Conservation (phyloP, 2,113 vertebrate genomes). For the Ovis canadensis region DNA sequence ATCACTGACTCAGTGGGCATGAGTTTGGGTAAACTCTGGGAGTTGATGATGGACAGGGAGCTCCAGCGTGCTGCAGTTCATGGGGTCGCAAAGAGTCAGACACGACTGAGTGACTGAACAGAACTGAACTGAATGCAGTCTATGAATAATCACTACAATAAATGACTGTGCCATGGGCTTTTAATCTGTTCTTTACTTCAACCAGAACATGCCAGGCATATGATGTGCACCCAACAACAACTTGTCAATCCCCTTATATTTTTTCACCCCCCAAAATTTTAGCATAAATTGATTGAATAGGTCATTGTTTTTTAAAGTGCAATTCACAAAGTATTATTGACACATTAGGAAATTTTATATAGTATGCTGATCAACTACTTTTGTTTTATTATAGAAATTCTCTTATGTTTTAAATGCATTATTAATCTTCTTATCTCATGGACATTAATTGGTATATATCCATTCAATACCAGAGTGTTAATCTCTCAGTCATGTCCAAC, state of each 20-base stretch:
- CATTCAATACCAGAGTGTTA: not conserved
- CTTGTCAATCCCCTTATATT: not conserved
- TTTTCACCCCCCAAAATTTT: not conserved
- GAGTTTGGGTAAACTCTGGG: not conserved
- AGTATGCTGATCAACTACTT: not conserved
- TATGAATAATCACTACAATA: not conserved
- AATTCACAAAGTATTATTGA: not conserved
- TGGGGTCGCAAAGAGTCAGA: fast-evolving
- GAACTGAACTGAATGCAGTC: not conserved
- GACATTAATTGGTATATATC: not conserved
- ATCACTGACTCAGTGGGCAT: not conserved
- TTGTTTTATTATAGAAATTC: not conserved
- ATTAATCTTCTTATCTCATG: not conserved
- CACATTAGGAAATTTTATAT: not conserved
- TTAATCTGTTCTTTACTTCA: not conserved
- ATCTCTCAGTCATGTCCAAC: not conserved
- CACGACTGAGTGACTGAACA: not conserved
- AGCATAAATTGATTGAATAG: not conserved
- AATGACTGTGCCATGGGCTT: not conserved
- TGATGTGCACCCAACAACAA: not conserved
- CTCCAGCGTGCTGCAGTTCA: fast-evolving
- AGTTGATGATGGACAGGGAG: not conserved
- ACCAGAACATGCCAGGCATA: not conserved
- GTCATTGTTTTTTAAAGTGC: not conserved
- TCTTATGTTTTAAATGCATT: not conserved